phyloP scores from a whole-genome alignment of 2,113 vertebrate species.

The Saiga tatarica region DNA sequence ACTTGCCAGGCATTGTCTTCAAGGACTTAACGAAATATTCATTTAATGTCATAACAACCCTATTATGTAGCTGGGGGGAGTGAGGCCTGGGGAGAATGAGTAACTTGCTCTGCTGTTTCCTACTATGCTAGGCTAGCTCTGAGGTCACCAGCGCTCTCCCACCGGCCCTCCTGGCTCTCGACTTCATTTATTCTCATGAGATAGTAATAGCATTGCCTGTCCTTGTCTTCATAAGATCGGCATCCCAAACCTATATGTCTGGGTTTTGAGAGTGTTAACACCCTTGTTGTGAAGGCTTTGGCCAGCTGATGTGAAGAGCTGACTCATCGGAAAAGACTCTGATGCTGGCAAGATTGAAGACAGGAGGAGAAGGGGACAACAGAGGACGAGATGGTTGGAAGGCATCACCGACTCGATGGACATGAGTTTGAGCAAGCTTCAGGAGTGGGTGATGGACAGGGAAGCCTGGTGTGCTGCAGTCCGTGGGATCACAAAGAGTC shows the following conservation, averaged over 20 bases:
- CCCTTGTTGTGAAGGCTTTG: neutral
- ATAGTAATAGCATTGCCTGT: neutral
- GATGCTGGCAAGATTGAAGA: neutral
- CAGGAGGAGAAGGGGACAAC: neutral
- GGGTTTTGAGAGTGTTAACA: neutral
- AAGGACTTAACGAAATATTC: neutral
- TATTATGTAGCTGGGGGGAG: neutral
- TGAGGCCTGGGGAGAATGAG: neutral
- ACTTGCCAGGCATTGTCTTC: neutral
- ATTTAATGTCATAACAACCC: neutral
- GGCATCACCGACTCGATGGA: neutral
- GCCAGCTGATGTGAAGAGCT: neutral
- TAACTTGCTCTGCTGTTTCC: neutral
- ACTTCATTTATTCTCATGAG: neutral
- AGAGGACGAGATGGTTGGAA: neutral
- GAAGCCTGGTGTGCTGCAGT: neutral
- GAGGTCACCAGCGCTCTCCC: neutral
- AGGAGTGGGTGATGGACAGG: neutral
- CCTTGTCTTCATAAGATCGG: neutral
- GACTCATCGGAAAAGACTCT: neutral
- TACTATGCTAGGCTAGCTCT: neutral
- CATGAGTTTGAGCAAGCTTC: neutral
- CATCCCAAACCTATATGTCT: neutral
- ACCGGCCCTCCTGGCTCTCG: rapidly evolving
- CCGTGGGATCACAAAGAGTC: rapidly evolving